Base-by-base conservation (phyloP, 2,113 vertebrate genomes). In the Scopus umbretta region DNA sequence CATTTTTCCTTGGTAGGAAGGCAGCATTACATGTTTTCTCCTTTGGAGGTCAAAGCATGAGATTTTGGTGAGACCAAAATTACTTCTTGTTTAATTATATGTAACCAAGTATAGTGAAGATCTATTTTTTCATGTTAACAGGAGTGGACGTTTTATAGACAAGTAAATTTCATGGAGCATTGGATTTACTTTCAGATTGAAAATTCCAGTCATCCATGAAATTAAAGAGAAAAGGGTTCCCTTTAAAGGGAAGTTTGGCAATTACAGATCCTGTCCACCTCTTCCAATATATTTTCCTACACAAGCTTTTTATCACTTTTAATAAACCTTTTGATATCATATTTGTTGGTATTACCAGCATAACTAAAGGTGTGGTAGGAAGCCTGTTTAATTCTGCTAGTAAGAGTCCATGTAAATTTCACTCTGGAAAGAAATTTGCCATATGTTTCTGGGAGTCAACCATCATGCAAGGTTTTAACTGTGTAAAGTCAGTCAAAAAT, bases 141-240 rank as follows among this genome's bases (percentile, higher is more conserved):
- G 55, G 34, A 97, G 16, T 53, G 40, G 86, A 95, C 40, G 13
- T 96, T 98, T 97, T 97, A 98, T 92, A 97, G 97, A 97, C 96
- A 98, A 96, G 86, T 88, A 97, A 74, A 95, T 97, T 97, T 98
- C 80, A 95, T 96, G 65, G 82, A 96, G 82, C 65, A 92, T 25
- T 95, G 74, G 47, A 84, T 96, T 67, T 92, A 97, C 80, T 96
- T 98, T 97, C 73, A 96, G 92, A 80, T 88, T 79, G 83, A 96
- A 98, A 96, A 94, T 97, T 96, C 73, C 61, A 97, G 62, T 96
- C 96, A 97, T 86, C 92, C 95, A 90, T 96, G 87, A 97, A 98
- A 98, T 98, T 97, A 97, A 98, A 96, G 66, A 93, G 61, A 93
- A 96, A 95, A 94, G 43, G 7, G 8, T 59, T 94, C 36, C 36